Base-by-base conservation (phyloP, 2,797 vertebrate species). In the Momotus momota region DNA sequence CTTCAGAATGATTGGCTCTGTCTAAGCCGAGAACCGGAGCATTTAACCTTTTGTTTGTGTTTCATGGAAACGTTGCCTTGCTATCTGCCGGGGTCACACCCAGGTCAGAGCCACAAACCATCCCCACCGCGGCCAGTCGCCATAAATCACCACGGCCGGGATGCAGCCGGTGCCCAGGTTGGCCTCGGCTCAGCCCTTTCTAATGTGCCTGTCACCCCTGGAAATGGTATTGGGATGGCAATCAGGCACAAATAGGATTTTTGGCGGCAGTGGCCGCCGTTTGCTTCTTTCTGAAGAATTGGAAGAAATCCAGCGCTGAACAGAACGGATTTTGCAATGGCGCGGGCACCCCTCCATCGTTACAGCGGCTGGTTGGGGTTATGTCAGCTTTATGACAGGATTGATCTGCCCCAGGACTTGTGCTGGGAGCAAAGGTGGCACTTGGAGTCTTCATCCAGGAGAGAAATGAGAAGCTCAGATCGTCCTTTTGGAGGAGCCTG, bases 81-180 rank as follows among this genome's bases (percentile, higher is more conserved):
- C 96, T 98, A 97, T 98, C 97, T 94, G 79, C 95, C 13, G 95
- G 98, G 99, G 98, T 99, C 98, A 99, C 96, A 96, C 96, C 29
- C 97, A 96, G 98, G 99, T 98, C 98, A 96, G 97, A 97, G 97
- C 97, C 98, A 98, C 98, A 98, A 89, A 97, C 98, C 97, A 97
- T 98, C 98, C 98, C 92, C 95, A 78, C 94, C 58, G 55, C 58
- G 96, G 97, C 98, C 98, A 97, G 97, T 97, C 80, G 73, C 97
- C 66, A 92, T 98, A 98, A 98, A 98, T 99, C 98, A 98, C 83
- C 1, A 1, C 1, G 14, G 86, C 81, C 5, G 6, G 35, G 65
- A 82, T 8, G 35, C 60, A 19, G 71, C 73, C 27, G 2, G 12
- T 19, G 58, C 70, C 90, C 79, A 73, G 78, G 43, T 73, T 87